A percentile compares a stretch with the other conserved stretches of the same genome.
Evolutionary conservation across 1,140 invertebrate species (phyloP).

Genomic region (Drosophila insularis): DNA sequence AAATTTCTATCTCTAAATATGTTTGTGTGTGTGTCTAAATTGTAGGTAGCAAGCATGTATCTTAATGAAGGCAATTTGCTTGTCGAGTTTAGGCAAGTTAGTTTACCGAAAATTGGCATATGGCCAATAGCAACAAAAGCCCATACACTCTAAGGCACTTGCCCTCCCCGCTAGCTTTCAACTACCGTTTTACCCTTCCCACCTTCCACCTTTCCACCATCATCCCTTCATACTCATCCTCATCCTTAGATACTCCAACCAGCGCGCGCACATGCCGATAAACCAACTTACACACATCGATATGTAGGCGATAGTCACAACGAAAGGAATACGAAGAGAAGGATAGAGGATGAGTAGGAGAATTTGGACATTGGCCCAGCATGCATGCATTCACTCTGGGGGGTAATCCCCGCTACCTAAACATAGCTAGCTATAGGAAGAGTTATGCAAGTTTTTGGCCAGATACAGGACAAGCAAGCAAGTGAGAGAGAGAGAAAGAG

Average conservation of each 20-base stretch:
- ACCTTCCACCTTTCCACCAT: conserved; percentile 2
- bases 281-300: conserved; percentile 60
- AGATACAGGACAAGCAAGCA: conserved; percentile 25
- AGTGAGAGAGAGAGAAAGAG: not conserved
- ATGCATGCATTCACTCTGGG: conserved; percentile 47
- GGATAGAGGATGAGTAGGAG: conserved; percentile 2
- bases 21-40: conserved; percentile 50
- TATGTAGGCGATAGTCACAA: conserved; percentile 27
- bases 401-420: conserved; percentile 35
- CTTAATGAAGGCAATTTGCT: conserved; percentile 81
- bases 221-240: conserved; percentile 8
- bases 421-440: conserved; percentile 55
- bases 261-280: conserved; percentile 45
- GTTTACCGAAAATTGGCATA: conserved; percentile 81
- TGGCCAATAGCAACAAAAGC: conserved; percentile 79
- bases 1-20: conserved; percentile 23
- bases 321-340: not conserved
- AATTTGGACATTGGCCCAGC: conserved; percentile 24
- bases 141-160: conserved; percentile 40
- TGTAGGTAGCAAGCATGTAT: conserved; percentile 79
- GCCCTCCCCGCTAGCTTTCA: conserved; percentile 1
- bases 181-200: conserved; percentile 7
- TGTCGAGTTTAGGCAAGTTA: conserved; percentile 81
- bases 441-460: conserved; percentile 70
- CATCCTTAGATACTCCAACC: not conserved